These are phyloP conservation scores for Pogonognathellus flavescens DNA, from an alignment of 1,140 invertebrate species.

Conservation along the genomic window DNA sequence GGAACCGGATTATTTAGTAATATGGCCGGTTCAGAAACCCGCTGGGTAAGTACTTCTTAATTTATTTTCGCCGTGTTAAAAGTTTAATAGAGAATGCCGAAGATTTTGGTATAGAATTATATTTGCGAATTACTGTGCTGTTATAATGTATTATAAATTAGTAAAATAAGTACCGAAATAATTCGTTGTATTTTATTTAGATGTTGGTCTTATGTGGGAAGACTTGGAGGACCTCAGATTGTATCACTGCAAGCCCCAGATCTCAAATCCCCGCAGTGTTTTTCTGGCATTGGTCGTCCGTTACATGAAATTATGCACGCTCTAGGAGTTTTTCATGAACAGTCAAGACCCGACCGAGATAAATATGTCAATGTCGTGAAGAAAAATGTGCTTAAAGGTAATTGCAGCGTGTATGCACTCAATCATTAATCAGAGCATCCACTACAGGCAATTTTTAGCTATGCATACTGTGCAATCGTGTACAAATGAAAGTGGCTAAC, in stretches of 20 bases:
- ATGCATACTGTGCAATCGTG: too few species aligned
- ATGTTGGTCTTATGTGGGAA: slow-evolving; percentile 78
- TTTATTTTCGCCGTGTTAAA: too few species aligned
- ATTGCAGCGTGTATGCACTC: background rate
- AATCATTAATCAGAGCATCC: too few species aligned
- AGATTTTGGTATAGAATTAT: too few species aligned
- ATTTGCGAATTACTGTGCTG: too few species aligned
- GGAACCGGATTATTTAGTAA: slow-evolving; percentile 75
- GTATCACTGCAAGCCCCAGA: slow-evolving; percentile 78
- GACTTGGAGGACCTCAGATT: slow-evolving; percentile 76
- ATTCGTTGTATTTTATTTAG: slow-evolving; percentile 64
- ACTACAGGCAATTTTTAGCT: too few species aligned
- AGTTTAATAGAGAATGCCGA: too few species aligned
- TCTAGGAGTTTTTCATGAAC: slow-evolving; percentile 78
- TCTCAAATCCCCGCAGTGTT: slow-evolving; percentile 73
- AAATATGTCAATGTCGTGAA: slow-evolving; percentile 63
- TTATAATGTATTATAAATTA: too few species aligned
- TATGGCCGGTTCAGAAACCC: slow-evolving; percentile 78
- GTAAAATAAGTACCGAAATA: too few species aligned
- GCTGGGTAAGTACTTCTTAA: slow-evolving; percentile 71
- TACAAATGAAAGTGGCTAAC: too few species aligned
- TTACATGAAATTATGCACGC: slow-evolving; percentile 79
- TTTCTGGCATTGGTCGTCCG: slow-evolving; percentile 75
- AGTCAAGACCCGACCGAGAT: slow-evolving; percentile 74
- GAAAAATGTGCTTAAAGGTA: slow-evolving; percentile 66